Conservation (phyloP, 35 echinoderm and acorn worm genomes). For the Stichopus chloronotus region DNA sequence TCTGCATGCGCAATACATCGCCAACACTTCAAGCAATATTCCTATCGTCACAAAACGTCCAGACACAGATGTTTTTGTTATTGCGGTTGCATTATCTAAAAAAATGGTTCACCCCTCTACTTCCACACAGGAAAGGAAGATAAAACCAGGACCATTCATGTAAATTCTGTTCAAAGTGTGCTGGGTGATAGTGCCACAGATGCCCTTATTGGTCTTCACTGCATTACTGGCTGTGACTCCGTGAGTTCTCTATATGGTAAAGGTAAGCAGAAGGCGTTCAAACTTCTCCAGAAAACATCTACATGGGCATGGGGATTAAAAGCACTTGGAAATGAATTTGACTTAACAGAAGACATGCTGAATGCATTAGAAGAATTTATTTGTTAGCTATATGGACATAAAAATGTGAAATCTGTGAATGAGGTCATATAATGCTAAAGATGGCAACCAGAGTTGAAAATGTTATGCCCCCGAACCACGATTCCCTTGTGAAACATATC, state of each 20-base stretch:
- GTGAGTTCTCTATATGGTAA: constrained; percentile 68
- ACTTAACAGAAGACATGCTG: constrained; percentile 31
- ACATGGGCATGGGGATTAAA: neutral
- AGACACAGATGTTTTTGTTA: constrained; percentile 57
- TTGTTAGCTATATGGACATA: constrained; percentile 53
- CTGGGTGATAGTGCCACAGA: constrained; percentile 31
- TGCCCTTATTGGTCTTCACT: constrained; percentile 73
- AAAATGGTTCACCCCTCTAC: constrained; percentile 32
- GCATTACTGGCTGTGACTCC: constrained; percentile 63
- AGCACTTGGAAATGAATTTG: constrained; percentile 23
- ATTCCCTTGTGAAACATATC: constrained; percentile 66
- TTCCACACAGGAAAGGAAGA: constrained; percentile 69
- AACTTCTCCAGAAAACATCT: constrained; percentile 26
- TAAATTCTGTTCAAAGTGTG: constrained; percentile 5
- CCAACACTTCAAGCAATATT: neutral
- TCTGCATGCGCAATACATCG: constrained; percentile 43
- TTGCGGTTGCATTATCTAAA: constrained; percentile 11
- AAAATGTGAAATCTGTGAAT: constrained; percentile 9
- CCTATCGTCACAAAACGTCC: constrained; percentile 36
- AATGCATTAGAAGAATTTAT: constrained; percentile 49
- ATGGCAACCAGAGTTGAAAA: constrained; percentile 53
- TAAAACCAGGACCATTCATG: constrained; percentile 55
- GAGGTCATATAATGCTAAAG: constrained; percentile 16
- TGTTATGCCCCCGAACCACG: constrained; percentile 65
- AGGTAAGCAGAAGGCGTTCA: constrained; percentile 60